These are phyloP conservation scores for Aethina tumida DNA, from an alignment of 1,140 invertebrate genomes.

Conservation along the genomic window DNA sequence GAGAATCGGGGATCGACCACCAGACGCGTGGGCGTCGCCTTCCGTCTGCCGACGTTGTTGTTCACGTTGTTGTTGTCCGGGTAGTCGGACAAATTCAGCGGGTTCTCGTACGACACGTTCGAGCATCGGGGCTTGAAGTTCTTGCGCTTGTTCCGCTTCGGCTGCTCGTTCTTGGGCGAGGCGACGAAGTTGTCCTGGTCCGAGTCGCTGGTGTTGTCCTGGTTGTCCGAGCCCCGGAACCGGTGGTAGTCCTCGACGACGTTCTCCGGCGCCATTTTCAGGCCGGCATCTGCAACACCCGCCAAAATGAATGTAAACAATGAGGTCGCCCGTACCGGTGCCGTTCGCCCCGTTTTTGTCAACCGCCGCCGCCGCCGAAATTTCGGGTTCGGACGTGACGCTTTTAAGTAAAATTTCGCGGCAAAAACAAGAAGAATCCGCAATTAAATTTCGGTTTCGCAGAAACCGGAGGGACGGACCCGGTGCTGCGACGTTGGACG, in stretches of 20 bases:
- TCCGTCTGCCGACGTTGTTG: slow-evolving; percentile 27
- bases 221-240: slow-evolving; percentile 17
- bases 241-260: slow-evolving; percentile 19
- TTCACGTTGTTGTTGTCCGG: slow-evolving; percentile 39
- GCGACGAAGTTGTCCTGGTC: slow-evolving; percentile 35
- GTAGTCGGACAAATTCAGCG: slow-evolving; percentile 35
- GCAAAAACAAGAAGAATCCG: no score
- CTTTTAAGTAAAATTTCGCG: slow-evolving; percentile 14
- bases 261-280: slow-evolving; percentile 28
- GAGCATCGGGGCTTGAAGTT: slow-evolving; percentile 56
- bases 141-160: slow-evolving; percentile 55
- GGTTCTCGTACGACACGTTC: slow-evolving; percentile 41
- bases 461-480: slow-evolving; percentile 12
- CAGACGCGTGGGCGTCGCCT: slow-evolving; percentile 27
- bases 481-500: no score
- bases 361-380: neutral
- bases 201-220: slow-evolving; percentile 31
- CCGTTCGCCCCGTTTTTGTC: neutral
- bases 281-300: slow-evolving; percentile 4
- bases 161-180: slow-evolving; percentile 40
- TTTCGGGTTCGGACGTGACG: slow-evolving; percentile 7
- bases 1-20: slow-evolving; percentile 24
- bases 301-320: neutral
- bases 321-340: neutral
- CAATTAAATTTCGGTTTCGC: slow-evolving; percentile 18